Conservation (phyloP, 2,888 invertebrate genomes). For the Himalopsyche tibetana region DNA sequence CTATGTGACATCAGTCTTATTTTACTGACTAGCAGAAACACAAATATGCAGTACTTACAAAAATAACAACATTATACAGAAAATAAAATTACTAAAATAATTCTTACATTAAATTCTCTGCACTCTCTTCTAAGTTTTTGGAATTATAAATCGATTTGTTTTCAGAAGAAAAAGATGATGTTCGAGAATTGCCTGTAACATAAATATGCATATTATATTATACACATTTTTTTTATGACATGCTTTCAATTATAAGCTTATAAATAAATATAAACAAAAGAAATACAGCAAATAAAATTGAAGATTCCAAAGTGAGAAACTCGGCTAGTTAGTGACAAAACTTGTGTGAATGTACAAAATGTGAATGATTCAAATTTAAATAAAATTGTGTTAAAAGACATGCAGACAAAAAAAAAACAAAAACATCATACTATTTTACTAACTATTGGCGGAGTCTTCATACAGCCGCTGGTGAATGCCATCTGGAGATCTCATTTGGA, state of each 20-base stretch:
- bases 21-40: too few relatives aligned
- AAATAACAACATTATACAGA: too few relatives aligned
- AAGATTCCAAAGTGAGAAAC: background rate
- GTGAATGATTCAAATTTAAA: too few relatives aligned
- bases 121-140: constrained; percentile 28
- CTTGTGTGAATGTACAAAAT: too few relatives aligned
- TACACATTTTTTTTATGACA: too few relatives aligned
- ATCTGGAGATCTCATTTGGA: constrained; percentile 62
- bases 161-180: constrained; percentile 41
- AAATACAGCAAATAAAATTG: background rate
- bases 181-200: constrained; percentile 49
- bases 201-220: background rate
- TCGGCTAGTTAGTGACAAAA: too few relatives aligned
- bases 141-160: constrained; percentile 33
- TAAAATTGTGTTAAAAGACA: constrained; percentile 16
- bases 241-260: too few relatives aligned
- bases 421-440: constrained; percentile 65
- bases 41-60: too few relatives aligned
- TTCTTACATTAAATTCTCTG: background rate
- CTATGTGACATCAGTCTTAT: too few relatives aligned
- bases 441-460: constrained; percentile 65
- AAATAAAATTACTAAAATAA: background rate
- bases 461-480: constrained; percentile 59
- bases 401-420: constrained; percentile 55
- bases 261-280: background rate